phyloP scores from a whole-genome alignment of 2,797 vertebrate species.

The Dicrostonyx torquatus region DNA sequence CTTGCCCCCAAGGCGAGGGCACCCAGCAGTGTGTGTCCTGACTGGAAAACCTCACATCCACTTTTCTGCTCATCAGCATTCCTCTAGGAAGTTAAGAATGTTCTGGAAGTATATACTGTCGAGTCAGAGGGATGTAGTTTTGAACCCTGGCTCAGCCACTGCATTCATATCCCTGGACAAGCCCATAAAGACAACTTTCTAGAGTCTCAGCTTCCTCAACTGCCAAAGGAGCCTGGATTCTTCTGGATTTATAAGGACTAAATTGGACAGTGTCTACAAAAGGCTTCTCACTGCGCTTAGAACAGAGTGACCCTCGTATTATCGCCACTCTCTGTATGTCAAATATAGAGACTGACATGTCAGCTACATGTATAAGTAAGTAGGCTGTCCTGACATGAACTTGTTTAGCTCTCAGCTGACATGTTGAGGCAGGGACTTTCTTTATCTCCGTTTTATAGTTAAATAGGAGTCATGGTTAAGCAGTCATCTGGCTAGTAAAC shows the following conservation, averaged over 20 bases:
- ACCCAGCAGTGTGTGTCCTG: neutral
- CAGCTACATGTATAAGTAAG: neutral
- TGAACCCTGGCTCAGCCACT: neutral
- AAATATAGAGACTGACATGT: neutral
- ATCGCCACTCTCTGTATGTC: neutral
- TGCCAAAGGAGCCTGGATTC: neutral
- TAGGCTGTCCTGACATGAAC: neutral
- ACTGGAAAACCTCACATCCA: fast-evolving
- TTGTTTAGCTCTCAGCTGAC: neutral
- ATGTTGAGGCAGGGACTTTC: neutral
- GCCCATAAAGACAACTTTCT: neutral
- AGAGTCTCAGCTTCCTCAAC: neutral
- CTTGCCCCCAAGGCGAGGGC: neutral
- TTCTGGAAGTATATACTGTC: neutral
- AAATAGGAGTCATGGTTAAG: neutral
- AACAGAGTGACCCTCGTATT: neutral
- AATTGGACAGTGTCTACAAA: neutral
- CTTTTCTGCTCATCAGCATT: neutral
- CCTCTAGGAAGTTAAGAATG: neutral
- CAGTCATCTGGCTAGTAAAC: neutral
- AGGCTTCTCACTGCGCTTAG: neutral
- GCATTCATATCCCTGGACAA: neutral
- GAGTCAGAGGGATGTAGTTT: neutral
- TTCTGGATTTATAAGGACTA: neutral
- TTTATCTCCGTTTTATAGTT: neutral